Conservation (phyloP, 2,888 invertebrate genomes). For the Ecliptopera silaceata region DNA sequence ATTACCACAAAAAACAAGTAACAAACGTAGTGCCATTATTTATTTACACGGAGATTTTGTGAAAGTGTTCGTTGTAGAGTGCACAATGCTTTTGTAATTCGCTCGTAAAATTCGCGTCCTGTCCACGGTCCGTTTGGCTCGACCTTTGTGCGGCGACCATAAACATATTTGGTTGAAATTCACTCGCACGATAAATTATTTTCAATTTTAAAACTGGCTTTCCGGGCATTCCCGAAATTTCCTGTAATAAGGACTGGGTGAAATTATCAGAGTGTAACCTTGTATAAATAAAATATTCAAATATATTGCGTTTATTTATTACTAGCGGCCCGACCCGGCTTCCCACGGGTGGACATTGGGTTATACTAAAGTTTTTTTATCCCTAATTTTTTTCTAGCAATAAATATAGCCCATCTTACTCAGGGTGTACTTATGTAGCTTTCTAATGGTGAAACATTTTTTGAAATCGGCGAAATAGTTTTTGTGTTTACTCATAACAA, state of each 20-base stretch:
- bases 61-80: constrained; percentile 32
- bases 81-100: constrained; percentile 35
- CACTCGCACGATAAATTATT: constrained; percentile 24
- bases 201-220: constrained; percentile 22
- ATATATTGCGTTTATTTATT: too few relatives aligned
- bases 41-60: constrained; percentile 18
- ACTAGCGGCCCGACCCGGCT: too few relatives aligned
- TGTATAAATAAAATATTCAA: neutral
- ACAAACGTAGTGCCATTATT: constrained; percentile 11
- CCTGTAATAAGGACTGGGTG: neutral
- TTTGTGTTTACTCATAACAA: too few relatives aligned
- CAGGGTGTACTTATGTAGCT: too few relatives aligned
- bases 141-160: constrained; percentile 35
- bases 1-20: constrained; percentile 7
- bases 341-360: too few relatives aligned
- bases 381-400: too few relatives aligned
- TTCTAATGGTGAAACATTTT: too few relatives aligned
- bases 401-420: too few relatives aligned
- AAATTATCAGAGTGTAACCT: neutral
- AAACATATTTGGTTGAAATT: constrained; percentile 28
- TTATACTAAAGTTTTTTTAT: too few relatives aligned
- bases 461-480: too few relatives aligned
- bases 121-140: constrained; percentile 36
- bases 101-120: constrained; percentile 30
- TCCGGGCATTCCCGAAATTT: constrained; percentile 8